Conservation (phyloP, 1,140 invertebrate genomes). For the Triops cancriformis region DNA sequence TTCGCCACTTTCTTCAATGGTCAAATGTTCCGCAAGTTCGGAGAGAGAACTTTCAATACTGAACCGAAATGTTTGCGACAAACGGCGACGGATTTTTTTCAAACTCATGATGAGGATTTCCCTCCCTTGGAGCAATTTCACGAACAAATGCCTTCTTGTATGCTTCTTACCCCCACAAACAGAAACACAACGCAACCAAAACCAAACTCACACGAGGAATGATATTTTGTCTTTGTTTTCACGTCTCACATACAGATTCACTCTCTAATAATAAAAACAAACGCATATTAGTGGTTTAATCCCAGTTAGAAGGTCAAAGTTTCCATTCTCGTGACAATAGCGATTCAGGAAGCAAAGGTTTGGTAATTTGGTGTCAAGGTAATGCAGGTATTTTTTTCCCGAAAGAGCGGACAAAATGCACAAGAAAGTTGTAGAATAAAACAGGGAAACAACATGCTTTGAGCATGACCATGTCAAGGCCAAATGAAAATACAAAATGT, state of each 20-base stretch:
- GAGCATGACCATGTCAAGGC: constrained; percentile 3
- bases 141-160: background rate
- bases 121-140: background rate
- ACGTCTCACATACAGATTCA: too few relatives aligned
- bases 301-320: too few relatives aligned
- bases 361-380: background rate
- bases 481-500: background rate
- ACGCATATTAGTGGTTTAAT: too few relatives aligned
- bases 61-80: constrained; percentile 43
- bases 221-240: too few relatives aligned
- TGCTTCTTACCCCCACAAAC: background rate
- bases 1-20: constrained; percentile 41
- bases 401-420: background rate
- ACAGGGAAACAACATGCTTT: background rate
- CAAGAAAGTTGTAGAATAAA: background rate
- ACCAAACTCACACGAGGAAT: background rate
- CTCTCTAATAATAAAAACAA: too few relatives aligned
- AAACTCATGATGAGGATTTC: constrained; percentile 35
- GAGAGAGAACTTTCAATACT: constrained; percentile 43
- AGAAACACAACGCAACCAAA: background rate
- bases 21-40: constrained; percentile 44
- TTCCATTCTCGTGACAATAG: too few relatives aligned
- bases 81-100: constrained; percentile 43
- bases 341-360: too few relatives aligned
- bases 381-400: background rate